Conservation (phyloP, 1,140 invertebrate species). For the Rhynchophorus ferrugineus region DNA sequence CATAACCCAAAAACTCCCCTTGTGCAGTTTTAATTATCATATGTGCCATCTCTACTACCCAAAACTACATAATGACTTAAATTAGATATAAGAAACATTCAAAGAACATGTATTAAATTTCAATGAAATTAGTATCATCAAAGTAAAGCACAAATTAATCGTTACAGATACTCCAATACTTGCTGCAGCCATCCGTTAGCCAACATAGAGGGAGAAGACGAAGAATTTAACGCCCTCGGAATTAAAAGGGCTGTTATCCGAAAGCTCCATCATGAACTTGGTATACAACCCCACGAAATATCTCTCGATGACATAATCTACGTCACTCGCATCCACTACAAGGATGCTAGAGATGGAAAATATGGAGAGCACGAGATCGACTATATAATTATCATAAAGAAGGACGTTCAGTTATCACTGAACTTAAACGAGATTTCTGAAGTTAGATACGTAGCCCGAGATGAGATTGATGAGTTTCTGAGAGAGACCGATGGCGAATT, state of each 20-base stretch:
- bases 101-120: too few relatives aligned
- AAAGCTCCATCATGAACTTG: constrained; percentile 80
- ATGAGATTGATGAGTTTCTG: constrained; percentile 59
- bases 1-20: too few relatives aligned
- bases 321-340: constrained; percentile 83
- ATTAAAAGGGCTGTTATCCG: constrained; percentile 76
- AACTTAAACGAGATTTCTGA: constrained; percentile 88
- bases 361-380: constrained; percentile 99
- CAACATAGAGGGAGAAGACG: constrained; percentile 64
- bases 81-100: too few relatives aligned
- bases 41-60: too few relatives aligned
- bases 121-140: too few relatives aligned
- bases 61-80: too few relatives aligned
- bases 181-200: constrained; percentile 95
- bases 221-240: constrained; percentile 67
- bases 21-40: too few relatives aligned
- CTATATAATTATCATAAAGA: constrained; percentile 81
- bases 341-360: constrained; percentile 55
- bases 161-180: constrained; percentile 84
- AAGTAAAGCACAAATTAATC: too few relatives aligned
- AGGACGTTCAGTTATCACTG: constrained; percentile 64
- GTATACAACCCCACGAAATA: constrained; percentile 58
- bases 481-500: constrained; percentile 59
- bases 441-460: constrained; percentile 62
- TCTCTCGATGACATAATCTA: constrained; percentile 66